Evolutionary conservation across 1,140 invertebrate genomes (phyloP).

Genomic region (Cotesia vestalis): DNA sequence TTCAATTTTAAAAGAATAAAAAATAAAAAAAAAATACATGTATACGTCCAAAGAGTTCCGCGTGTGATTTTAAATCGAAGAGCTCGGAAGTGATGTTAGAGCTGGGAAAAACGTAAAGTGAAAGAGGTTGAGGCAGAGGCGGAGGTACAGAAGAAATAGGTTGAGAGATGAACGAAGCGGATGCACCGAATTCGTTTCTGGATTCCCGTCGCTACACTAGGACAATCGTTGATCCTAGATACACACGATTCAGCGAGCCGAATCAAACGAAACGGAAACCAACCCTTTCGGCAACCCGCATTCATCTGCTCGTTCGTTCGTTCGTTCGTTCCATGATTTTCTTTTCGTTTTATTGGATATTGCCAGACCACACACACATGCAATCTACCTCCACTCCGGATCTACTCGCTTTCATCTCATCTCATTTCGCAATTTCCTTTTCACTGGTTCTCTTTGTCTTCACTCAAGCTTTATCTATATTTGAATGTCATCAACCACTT

Average conservation of each 20-base stretch:
- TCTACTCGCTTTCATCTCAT: neutral
- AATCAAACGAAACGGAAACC: constrained; percentile 37
- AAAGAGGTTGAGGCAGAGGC: neutral
- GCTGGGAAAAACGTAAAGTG: neutral
- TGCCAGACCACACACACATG: too few species aligned
- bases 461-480: neutral
- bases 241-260: constrained; percentile 19
- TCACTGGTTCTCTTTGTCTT: constrained; percentile 4
- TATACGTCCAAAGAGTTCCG: constrained; percentile 21
- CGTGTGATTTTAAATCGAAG: neutral
- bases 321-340: too few species aligned
- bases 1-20: neutral
- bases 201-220: constrained; percentile 1
- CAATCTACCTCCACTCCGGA: too few species aligned
- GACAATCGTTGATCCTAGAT: constrained; percentile 11
- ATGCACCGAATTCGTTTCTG: neutral
- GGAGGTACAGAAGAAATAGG: neutral
- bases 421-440: neutral
- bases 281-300: constrained; percentile 17
- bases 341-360: too few species aligned
- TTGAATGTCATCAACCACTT: neutral
- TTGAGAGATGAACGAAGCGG: constrained; percentile 2
- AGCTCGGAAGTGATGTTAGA: too few species aligned
- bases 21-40: constrained; percentile 8
- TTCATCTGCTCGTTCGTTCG: constrained; percentile 1